Evolutionary conservation across 2,888 invertebrate genomes (phyloP).

Genomic region (Limnephilus rhombicus): DNA sequence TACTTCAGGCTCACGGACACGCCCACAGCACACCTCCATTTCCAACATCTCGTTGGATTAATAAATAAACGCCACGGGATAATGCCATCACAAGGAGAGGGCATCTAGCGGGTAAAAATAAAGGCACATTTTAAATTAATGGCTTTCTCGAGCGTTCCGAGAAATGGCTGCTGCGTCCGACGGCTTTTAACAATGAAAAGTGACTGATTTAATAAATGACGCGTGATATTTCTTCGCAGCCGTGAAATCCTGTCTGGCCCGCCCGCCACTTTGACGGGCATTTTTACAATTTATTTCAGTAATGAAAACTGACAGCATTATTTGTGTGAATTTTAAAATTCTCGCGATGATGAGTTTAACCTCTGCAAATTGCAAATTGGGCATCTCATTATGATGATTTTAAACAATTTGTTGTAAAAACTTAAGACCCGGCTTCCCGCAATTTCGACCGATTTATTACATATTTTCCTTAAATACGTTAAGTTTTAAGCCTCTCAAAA

Average conservation of each 20-base stretch:
- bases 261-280: constrained; percentile 4
- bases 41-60: neutral
- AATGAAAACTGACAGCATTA: neutral
- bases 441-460: no score
- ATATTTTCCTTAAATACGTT: no score
- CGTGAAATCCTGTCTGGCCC: constrained; percentile 28
- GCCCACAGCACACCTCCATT: neutral
- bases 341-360: neutral
- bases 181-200: constrained; percentile 28
- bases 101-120: constrained; percentile 6
- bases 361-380: neutral
- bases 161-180: constrained; percentile 28
- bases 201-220: constrained; percentile 35
- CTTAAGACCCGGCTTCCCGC: no score
- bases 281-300: constrained; percentile 11
- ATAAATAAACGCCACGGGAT: neutral
- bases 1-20: neutral
- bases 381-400: neutral
- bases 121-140: constrained; percentile 22
- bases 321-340: neutral
- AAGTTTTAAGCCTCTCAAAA: no score
- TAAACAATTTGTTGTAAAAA: neutral
- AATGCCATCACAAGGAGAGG: neutral
- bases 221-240: constrained; percentile 5
- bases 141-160: constrained; percentile 8